Base-by-base conservation (phyloP, 2,113 vertebrate genomes). In the Hydropotes inermis region DNA sequence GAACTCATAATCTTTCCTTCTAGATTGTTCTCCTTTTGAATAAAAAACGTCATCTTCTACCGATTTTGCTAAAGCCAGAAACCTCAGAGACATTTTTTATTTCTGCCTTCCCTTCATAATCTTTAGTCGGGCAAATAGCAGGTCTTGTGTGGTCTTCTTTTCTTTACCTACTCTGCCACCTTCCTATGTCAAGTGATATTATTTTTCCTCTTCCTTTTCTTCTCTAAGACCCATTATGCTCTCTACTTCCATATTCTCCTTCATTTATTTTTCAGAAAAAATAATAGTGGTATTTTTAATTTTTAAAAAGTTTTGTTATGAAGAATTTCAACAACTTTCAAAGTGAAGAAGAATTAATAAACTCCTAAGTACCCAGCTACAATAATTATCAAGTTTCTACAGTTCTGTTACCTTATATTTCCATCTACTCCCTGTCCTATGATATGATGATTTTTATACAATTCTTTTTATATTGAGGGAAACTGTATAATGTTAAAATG, bases 1-100 rank as follows among this genome's bases (percentile, higher is more conserved):
- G 10, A 92, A 60, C 23, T 93, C 76, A 84, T 88, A 61, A 50
- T 39, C 82, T 86, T 91, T 87, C 43, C 52, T 97, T 91, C n/a
- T 94, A 33, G 78, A 54, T 6, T 94, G 2, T 94, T 85, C 6
- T 93, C 85, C 28, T 12, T 91, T 57, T 95, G 52, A 82, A 36
- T 67, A 43, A 78, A 88, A 95, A 88, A 25, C 57, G 1, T n/a
- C 30, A 74, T 28, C 12, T 64, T 84, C 36, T 5, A 85, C 30
- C 43, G 16, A n/a, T 87, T 87, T 60, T 86, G 45, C 30, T 61
- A 28, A 85, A 82, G 27, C 45, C 33, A 47, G 64, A 84, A 36
- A n/a, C 25, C 21, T 27, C 14, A 27, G 61, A 79, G 52, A 81
- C 67, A 30, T 81, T 88, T 87, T 89, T 85, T 19, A 47, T 79